Base-by-base conservation (phyloP, 2,113 vertebrate genomes). In the Corvus cornix region DNA sequence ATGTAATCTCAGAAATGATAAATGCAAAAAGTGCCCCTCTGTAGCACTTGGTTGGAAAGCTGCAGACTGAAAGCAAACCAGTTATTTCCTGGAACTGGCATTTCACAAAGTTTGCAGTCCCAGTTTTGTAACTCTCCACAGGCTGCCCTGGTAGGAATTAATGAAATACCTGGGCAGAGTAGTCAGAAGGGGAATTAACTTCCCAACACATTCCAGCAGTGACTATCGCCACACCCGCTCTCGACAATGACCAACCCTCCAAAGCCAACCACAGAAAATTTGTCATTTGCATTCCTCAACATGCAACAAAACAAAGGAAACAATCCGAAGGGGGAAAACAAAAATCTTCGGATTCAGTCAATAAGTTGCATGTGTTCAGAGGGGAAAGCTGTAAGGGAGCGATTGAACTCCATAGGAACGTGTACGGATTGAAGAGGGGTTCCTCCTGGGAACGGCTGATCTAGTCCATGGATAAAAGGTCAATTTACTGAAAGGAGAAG, bases 101-200 rank as follows among this genome's bases (percentile, higher is more conserved):
- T n/a, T 80, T 72, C 66, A 77, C 33, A 89, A 77, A 86, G 5
- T 3, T 12, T 82, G 58, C 69, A 94, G 84, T 19, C 93, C n/a
- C 58, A 72, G 89, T 96, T 96, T 95, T 95, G 89, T 95, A 92
- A 90, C 91, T 91, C 80, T 87, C 89, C 84, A 68, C 73, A 79
- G 75, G 91, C 64, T 68, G 64, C 18, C n/a, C 77, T 72, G 73
- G 60, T 49, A 49, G 51, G 91, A 93, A 95, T 89, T 95, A 87
- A 93, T 89, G 84, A 96, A 95, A 97, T 97, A 97, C 96, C 96
- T 97, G 89, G 66, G 81, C 74, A 93, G 11, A 37, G 84, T 19
- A 97, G 91, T 97, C 95, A 96, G 84, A 58, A 75, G 91, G 49
- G 41, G 77, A 96, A 94, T 94, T 82, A 69, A 94, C 52, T 73